Base-by-base conservation (phyloP, 2,888 invertebrate species). In the Globia sparganii region DNA sequence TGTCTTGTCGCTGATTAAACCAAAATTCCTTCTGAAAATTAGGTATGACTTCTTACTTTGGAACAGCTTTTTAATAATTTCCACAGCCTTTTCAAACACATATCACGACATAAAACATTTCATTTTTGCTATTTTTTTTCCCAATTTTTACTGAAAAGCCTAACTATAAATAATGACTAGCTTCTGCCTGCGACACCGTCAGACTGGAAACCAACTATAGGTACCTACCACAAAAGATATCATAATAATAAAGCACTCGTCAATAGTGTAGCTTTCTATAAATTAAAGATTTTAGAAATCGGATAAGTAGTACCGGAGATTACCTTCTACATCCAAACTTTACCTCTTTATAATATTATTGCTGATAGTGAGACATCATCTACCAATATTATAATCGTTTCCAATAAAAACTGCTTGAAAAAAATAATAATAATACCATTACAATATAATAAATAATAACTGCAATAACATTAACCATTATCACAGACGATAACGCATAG, bases 401-500 rank as follows among this genome's bases (percentile, higher is more conserved):
- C 13, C 0, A 28, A 25, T 43, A 56, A 15, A 2, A n/a, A 65
- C 9, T 4, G 0, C 4, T 11, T 31, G 4, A 25, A 43, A 59
- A 53, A 49, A 8, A 6, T 37, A 37, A 37, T 9, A 37, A 37
- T 37, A 37, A 37, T 0, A 34, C 21, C 11, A 73, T 70, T 40
- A 69, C 59, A 81, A 65, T 61, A 46, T 69, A 62, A 73, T 72
- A 83, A 68, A 62, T 65, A 28, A 72, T 72, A 74, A 65, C 64
- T 75, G 71, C 71, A 81, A 15, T 31, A 72, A 59, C 62, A 69
- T 73, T 68, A 59, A 21, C 69, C 49, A 74, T 37, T 69, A 73
- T 68, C 59, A 73, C 75, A 84, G 67, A 77, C 65, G 79, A 80
- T 75, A 84, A 78, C 74, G 66, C 76, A 75, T 56, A 62, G 79